Evolutionary conservation across 2,797 vertebrate genomes (phyloP).

Genomic region (Ispidina lecontei): DNA sequence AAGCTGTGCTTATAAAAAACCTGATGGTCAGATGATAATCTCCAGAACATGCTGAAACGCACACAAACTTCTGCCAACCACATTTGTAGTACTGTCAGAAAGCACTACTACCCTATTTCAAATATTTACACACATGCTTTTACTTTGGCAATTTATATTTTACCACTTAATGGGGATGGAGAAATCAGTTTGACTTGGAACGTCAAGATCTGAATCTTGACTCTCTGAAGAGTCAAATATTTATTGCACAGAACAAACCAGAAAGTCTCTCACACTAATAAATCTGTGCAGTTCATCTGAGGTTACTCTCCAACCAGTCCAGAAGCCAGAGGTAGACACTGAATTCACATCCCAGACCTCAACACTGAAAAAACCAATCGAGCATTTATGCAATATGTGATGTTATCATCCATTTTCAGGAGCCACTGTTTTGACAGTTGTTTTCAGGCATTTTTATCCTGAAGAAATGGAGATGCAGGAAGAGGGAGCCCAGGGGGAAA

Average conservation of each 20-base stretch:
- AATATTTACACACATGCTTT: slow-evolving; percentile 31
- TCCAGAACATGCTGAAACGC: not conserved
- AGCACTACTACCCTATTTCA: not conserved
- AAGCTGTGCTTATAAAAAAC: not conserved
- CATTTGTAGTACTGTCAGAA: not conserved
- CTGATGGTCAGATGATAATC: not conserved
- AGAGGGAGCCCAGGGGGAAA: not conserved
- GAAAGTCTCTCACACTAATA: not conserved
- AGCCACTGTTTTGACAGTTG: not conserved
- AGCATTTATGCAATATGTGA: not conserved
- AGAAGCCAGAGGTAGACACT: not conserved
- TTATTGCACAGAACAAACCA: slow-evolving; percentile 5
- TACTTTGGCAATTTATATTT: not conserved
- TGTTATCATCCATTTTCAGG: not conserved
- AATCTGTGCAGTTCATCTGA: slow-evolving; percentile 6
- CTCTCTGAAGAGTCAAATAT: not conserved
- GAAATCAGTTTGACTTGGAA: not conserved
- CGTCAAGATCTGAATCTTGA: not conserved
- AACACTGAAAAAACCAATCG: not conserved
- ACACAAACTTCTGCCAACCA: not conserved
- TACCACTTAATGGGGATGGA: not conserved
- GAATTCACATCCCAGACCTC: not conserved
- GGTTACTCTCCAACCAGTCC: not conserved
- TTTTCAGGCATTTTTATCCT: not conserved
- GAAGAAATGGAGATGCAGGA: not conserved